A percentile compares a stretch with the other conserved stretches of the same genome.
These are phyloP conservation scores for Drosophila insularis DNA, from an alignment of 1,140 invertebrate species.

Conservation along the genomic window DNA sequence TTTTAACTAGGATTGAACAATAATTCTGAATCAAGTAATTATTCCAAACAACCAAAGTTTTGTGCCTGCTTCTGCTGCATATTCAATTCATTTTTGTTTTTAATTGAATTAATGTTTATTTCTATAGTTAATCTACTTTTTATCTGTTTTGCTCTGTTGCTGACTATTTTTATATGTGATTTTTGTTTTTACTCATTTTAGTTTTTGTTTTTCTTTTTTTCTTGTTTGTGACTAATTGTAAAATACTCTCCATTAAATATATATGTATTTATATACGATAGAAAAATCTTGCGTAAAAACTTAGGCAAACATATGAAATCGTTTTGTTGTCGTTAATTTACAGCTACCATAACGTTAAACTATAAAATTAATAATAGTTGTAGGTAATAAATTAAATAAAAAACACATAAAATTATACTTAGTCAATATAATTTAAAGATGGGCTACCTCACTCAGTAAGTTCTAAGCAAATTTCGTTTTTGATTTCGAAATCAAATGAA, in stretches of 20 bases:
- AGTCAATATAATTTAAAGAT: slow-evolving; percentile 2
- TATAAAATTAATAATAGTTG: background rate
- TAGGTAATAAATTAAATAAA: background rate
- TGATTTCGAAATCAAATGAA: slow-evolving; percentile 7
- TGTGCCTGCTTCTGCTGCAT: background rate
- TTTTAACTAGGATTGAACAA: too few relatives aligned
- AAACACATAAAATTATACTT: background rate
- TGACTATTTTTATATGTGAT: slow-evolving; percentile 7
- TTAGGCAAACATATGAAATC: background rate
- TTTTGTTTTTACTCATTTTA: background rate
- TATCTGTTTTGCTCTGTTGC: background rate
- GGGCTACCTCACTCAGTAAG: slow-evolving; percentile 4
- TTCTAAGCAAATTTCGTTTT: background rate
- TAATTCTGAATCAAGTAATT: too few relatives aligned
- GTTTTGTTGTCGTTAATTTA: slow-evolving; percentile 1
- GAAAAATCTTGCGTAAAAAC: slow-evolving; percentile 1
- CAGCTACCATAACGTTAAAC: background rate
- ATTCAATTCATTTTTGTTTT: slow-evolving; percentile 1
- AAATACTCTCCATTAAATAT: background rate
- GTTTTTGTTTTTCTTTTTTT: background rate
- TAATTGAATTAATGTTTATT: background rate
- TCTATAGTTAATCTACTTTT: slow-evolving; percentile 1
- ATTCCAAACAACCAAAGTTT: background rate
- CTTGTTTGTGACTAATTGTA: slow-evolving; percentile 1
- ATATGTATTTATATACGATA: background rate